These are phyloP conservation scores for Harpagoxenus sublaevis DNA, from an alignment of 2,888 invertebrate genomes.

Conservation along the genomic window DNA sequence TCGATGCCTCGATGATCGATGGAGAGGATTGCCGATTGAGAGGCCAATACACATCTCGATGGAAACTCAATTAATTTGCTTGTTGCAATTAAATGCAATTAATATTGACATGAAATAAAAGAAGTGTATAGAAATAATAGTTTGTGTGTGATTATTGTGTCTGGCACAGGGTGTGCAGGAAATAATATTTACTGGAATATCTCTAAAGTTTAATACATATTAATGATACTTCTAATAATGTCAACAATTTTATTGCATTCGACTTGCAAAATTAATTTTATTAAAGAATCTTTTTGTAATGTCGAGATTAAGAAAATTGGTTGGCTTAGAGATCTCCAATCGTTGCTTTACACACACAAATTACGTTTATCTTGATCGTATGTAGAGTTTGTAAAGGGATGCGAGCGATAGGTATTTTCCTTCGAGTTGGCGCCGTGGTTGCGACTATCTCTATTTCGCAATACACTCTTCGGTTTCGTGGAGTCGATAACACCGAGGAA, in stretches of 20 bases:
- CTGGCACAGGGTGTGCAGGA: not conserved
- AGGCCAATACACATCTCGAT: not conserved
- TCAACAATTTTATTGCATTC: not conserved
- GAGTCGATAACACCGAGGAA: conserved; percentile 38
- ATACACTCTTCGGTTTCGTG: conserved; percentile 42
- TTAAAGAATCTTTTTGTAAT: not conserved
- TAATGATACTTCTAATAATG: not conserved
- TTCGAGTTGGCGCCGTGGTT: conserved; percentile 2
- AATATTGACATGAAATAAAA: not conserved
- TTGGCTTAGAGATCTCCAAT: not conserved
- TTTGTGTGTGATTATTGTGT: not conserved
- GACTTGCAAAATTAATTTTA: not conserved
- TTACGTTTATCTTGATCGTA: conserved; percentile 22
- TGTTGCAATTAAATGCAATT: not conserved
- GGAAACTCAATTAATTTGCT: not conserved
- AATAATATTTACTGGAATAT: too few species aligned
- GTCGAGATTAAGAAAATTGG: not conserved
- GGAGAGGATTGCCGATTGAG: conserved; percentile 48
- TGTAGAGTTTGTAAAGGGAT: not conserved
- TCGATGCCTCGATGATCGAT: conserved; percentile 73
- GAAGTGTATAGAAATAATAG: not conserved
- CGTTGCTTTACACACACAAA: not conserved
- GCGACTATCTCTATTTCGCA: conserved; percentile 37
- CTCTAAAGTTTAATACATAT: not conserved
- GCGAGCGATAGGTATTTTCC: conserved; percentile 1